phyloP scores from a whole-genome alignment of 2,113 vertebrate species.

The Camelus bactrianus region DNA sequence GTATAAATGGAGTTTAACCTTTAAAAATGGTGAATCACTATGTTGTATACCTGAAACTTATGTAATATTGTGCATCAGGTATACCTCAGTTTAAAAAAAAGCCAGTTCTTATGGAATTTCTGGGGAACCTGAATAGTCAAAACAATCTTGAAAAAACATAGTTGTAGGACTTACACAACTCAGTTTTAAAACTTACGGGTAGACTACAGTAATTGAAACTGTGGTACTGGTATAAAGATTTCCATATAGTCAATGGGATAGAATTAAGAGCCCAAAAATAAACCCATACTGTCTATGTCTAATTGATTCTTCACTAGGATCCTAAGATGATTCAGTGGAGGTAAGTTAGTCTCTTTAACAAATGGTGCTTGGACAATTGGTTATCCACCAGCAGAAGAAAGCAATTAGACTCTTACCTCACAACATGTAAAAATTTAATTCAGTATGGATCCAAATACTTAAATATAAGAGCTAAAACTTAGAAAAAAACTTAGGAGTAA shows the following conservation, averaged over 20 bases:
- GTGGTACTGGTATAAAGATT: not conserved
- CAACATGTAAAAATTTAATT: not conserved
- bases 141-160: not conserved
- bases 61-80: too few relatives aligned
- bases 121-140: not conserved
- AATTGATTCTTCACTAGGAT: not conserved
- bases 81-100: not conserved
- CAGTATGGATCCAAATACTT: not conserved
- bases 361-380: not conserved
- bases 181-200: not conserved
- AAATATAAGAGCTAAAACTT: not conserved
- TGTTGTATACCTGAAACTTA: too few relatives aligned
- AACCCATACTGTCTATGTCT: not conserved
- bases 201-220: not conserved
- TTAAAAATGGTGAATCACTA: too few relatives aligned
- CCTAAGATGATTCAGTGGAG: not conserved
- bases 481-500: too few relatives aligned
- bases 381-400: not conserved
- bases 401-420: not conserved
- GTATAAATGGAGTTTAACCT: too few relatives aligned
- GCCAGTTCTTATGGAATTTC: not conserved
- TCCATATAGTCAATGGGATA: not conserved
- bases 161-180: not conserved
- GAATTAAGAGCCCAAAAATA: not conserved
- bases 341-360: not conserved